phyloP scores from a whole-genome alignment of 2,113 vertebrate species.

The Pseudolaguvia tuberculata region DNA sequence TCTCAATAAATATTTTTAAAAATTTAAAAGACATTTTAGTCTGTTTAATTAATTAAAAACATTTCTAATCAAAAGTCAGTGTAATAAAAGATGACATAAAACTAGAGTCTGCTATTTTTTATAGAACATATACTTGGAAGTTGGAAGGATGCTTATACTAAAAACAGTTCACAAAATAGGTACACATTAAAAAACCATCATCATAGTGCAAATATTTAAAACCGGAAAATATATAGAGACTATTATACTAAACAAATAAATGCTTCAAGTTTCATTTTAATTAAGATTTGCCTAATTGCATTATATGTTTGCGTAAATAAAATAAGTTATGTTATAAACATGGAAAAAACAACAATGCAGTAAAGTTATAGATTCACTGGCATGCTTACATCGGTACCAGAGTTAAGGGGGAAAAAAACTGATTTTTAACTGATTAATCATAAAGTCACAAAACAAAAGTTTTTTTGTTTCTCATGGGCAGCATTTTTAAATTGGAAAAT shows the following conservation, averaged over 20 bases:
- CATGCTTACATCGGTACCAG: conserved; percentile 25
- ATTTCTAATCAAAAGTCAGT: conserved; percentile 19
- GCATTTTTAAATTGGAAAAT: conserved; percentile 22
- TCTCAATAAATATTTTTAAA: conserved; percentile 33
- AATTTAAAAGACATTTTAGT: conserved; percentile 40
- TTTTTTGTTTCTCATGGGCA: conserved; percentile 3
- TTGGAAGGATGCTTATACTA: conserved; percentile 2
- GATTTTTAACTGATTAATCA: conserved; percentile 10
- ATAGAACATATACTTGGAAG: conserved; percentile 15
- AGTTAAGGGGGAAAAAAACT: conserved; percentile 2
- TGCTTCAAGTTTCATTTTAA: background rate
- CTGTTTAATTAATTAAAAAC: background rate
- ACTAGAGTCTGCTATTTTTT: conserved; percentile 10
- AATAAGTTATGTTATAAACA: background rate
- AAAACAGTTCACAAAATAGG: conserved; percentile 10
- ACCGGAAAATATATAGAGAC: background rate
- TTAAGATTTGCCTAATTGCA: background rate
- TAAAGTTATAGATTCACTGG: background rate
- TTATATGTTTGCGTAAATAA: background rate
- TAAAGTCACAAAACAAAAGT: background rate
- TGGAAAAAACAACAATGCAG: background rate
- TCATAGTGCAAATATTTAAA: background rate
- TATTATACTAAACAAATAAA: conserved; percentile 1
- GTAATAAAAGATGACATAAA: conserved; percentile 27
- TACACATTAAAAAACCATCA: conserved; percentile 29